Conservation (phyloP, 2,797 vertebrate species). For the Chromis chromis region DNA sequence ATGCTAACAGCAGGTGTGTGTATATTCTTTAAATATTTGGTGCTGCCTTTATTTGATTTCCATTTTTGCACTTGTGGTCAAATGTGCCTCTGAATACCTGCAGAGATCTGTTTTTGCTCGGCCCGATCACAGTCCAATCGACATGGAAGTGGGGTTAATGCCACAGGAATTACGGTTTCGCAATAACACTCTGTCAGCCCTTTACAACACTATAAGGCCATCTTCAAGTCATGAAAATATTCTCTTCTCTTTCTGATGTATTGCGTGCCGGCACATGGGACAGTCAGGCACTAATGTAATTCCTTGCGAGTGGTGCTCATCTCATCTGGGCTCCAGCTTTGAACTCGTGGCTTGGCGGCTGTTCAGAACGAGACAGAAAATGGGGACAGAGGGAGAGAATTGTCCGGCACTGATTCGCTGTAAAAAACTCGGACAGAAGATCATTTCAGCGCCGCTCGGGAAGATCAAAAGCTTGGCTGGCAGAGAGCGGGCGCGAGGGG, state of each 20-base stretch:
- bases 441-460: constrained; percentile 73
- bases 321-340: constrained; percentile 80
- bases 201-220: constrained; percentile 46
- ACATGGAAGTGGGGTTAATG: constrained; percentile 32
- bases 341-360: constrained; percentile 75
- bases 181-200: constrained; percentile 35
- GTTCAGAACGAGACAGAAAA: constrained; percentile 72
- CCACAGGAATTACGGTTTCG: constrained; percentile 32
- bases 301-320: constrained; percentile 74
- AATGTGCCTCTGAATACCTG: constrained; percentile 6
- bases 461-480: constrained; percentile 82
- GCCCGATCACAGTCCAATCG: constrained; percentile 2
- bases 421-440: constrained; percentile 79
- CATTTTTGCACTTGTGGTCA: constrained; percentile 8
- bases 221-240: constrained; percentile 60
- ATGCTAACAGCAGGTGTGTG: not conserved
- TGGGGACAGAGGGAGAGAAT: constrained; percentile 79
- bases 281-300: constrained; percentile 73
- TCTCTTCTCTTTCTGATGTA: constrained; percentile 65
- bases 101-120: constrained; percentile 13
- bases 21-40: not conserved
- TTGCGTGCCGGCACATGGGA: constrained; percentile 63
- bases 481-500: constrained; percentile 64
- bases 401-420: constrained; percentile 82
- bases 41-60: not conserved